Base-by-base conservation (phyloP, 2,888 invertebrate species). In the Aradus depressus region DNA sequence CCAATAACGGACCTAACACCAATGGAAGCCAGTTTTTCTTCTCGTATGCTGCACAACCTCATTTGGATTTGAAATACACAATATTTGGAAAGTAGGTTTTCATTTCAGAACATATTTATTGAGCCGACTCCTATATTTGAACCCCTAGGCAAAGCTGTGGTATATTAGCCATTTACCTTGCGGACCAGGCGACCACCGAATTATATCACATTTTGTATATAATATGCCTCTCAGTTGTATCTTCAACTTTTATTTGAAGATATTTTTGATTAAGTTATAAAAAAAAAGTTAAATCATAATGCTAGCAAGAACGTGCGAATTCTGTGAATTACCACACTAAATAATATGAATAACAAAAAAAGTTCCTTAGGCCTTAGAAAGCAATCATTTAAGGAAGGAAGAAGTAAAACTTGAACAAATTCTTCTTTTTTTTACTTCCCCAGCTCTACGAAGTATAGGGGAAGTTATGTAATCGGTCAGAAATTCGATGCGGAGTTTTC, bases 21-120 rank as follows among this genome's bases (percentile, higher is more conserved):
- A 99, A 98, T 73, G 89, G 85, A 3, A 95, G 95, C 63, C 98
- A 98, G 67, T 99, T 99, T 70, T 98, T 98, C 67, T 85, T 99
- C 59, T 82, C 88, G 0, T 98, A 97, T 69, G 84, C 80, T 12
- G 83, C 92, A 52, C 97, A 98, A 65, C 87, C 91, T 37, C 91
- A 93, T 71, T 74, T 99, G 50, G 97, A 98, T 69, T 73, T 96
- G 52, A 98, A 98, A 66, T 97, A 98, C 67, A 97, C 97, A 3
- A 66, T 95, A 32, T 95, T 98, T 77, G 98, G 89, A 67, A 92
- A 84, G 93, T 93, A 73, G 70, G 72, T 31, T 44, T 32, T n/a
- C 1, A 8, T 31, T 53, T 12, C 8, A 10, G 22, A 18, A 28
- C 28, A 28, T 28, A 28, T 28, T 10, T n/a, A n/a, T 10, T 28